Evolutionary conservation across 1,140 invertebrate genomes (phyloP), one percentile per base, ranked within the genome.

Genomic region (Spodoptera frugiperda): DNA sequence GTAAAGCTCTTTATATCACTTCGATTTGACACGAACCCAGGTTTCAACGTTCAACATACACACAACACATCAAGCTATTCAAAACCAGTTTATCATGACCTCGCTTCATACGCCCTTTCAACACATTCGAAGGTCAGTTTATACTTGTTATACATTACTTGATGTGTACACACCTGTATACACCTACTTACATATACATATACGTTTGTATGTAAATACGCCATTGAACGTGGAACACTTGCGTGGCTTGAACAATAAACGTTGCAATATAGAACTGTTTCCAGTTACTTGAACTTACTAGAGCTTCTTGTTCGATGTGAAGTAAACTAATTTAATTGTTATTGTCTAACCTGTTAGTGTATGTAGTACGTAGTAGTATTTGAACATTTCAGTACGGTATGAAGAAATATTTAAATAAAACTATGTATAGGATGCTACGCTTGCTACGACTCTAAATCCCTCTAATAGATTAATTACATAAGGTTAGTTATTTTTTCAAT

Each of bases 1-100:
- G n/a, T 39, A 61, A 61, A 61, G n/a, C 57, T 61, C 57, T 61
- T 61, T 61, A 39, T 15, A 61, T 61, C 57, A 44, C 33, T 17
- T 17, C 57, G 8, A 33, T 61, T 44, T 61, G 30, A 44, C 30
- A 61, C 25, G 21, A 57, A 12, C 19, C 9, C 11, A 30, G 33
- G 33, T 39, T 39, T 39, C 33, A 39, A 39, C 33, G 33, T 9
- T 39, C 33, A 6, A 39, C 33, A 6, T 25, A 3, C 25, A 25
- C n/a, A n/a, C n/a, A n/a, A n/a, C n/a, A n/a, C 25, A 25, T 25
- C 25, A 25, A 25, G 5, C 0, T 25, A 25, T 4, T 3, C 25
- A 25, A 1, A 25, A 25, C 25, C 25, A 25, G 25, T 25, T 25
- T 25, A 25, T 25, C 2, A 25, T 25, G 25, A 2, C 5, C 0